Evolutionary conservation across 1,140 invertebrate genomes (phyloP).

Genomic region (Archivesica marissinica): DNA sequence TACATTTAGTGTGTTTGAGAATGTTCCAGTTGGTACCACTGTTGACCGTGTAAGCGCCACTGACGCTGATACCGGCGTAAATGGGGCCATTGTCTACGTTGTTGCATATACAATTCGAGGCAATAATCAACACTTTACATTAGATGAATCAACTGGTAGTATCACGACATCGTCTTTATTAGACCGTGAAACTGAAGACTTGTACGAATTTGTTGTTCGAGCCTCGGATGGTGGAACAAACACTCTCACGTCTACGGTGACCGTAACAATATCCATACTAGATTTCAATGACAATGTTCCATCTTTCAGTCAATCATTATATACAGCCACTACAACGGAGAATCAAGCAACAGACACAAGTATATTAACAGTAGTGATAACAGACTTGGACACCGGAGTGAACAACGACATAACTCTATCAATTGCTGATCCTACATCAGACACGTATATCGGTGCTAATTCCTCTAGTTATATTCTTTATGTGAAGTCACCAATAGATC

Average conservation of each 20-base stretch:
- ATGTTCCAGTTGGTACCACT: slow-evolving; percentile 32
- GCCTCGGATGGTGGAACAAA: slow-evolving; percentile 66
- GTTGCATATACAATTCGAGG: slow-evolving; percentile 65
- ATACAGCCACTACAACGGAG: slow-evolving; percentile 90
- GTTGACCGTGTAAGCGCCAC: slow-evolving; percentile 59
- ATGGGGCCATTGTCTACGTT: slow-evolving; percentile 63
- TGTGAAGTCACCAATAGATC: slow-evolving; percentile 89
- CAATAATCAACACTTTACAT: slow-evolving; percentile 57
- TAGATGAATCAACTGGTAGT: slow-evolving; percentile 61
- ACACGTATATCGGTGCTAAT: slow-evolving; percentile 88
- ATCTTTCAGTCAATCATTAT: slow-evolving; percentile 82
- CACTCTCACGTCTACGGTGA: slow-evolving; percentile 55
- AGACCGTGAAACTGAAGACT: slow-evolving; percentile 67
- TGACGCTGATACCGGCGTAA: slow-evolving; percentile 69
- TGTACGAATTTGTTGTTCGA: slow-evolving; percentile 66
- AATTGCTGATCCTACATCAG: slow-evolving; percentile 71
- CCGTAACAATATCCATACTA: slow-evolving; percentile 71
- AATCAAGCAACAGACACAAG: slow-evolving; percentile 94
- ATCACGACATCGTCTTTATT: slow-evolving; percentile 63
- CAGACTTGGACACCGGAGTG: slow-evolving; percentile 81
- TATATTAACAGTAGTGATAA: slow-evolving; percentile 91
- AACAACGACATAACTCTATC: slow-evolving; percentile 95
- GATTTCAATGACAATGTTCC: slow-evolving; percentile 83
- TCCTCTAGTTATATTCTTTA: slow-evolving; percentile 90
- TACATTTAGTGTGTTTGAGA: slow-evolving; percentile 61